Evolutionary conservation across 2,888 invertebrate genomes (phyloP).

Genomic region (Morinoia aosen): DNA sequence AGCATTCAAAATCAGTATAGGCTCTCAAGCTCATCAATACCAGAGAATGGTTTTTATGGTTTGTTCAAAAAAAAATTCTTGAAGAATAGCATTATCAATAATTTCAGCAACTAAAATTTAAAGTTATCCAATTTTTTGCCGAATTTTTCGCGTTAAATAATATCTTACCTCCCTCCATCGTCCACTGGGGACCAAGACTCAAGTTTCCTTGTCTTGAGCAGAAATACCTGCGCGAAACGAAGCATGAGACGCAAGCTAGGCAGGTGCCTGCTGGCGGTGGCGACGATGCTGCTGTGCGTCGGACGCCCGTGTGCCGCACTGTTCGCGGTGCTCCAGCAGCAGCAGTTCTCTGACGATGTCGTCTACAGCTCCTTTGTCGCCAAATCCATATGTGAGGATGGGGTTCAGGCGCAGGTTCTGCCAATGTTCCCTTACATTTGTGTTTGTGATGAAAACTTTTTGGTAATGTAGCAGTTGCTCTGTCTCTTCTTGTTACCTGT

Average conservation of each 20-base stretch:
- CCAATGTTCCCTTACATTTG: not conserved
- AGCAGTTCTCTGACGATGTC: not conserved
- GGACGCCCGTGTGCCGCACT: not conserved
- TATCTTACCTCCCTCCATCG: not conserved
- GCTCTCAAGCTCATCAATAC: not conserved
- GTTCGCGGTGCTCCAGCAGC: not conserved
- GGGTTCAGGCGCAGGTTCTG: not conserved
- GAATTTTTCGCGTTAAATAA: not conserved
- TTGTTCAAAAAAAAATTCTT: not conserved
- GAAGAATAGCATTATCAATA: not conserved
- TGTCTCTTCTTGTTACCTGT: too few relatives aligned
- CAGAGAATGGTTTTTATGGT: not conserved
- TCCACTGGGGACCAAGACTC: not conserved
- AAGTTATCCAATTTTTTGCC: not conserved
- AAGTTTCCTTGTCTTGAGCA: not conserved
- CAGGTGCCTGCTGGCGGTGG: not conserved
- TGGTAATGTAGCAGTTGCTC: not conserved
- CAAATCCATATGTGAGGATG: not conserved
- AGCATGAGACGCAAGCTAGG: not conserved
- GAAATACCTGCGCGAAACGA: not conserved
- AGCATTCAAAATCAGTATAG: not conserved
- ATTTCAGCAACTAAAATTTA: not conserved
- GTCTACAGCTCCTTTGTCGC: not conserved
- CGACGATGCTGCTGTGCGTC: not conserved
- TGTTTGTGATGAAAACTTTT: not conserved